Conservation (phyloP, 2,113 vertebrate species). For the Malurus alboscapulatus region DNA sequence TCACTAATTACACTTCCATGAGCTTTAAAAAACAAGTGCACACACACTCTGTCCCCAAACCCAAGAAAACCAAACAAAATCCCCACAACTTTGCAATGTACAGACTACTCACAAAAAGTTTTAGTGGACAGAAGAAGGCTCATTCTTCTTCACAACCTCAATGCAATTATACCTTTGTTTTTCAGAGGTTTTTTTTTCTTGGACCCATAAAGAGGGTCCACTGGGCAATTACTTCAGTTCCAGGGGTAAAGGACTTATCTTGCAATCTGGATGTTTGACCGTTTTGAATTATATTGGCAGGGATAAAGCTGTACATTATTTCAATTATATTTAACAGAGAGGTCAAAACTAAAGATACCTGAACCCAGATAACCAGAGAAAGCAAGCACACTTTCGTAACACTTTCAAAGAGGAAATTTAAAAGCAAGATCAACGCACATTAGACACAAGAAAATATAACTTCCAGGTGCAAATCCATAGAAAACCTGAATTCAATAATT, state of each 20-base stretch:
- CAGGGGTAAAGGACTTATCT: not conserved
- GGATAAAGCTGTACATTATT: not conserved
- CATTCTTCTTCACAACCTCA: not conserved
- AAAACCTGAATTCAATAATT: not conserved
- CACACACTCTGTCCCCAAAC: not conserved
- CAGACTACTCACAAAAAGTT: not conserved
- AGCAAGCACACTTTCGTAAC: not conserved
- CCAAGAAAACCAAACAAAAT: not conserved
- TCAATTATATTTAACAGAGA: not conserved
- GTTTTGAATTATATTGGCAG: not conserved
- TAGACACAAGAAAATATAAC: not conserved
- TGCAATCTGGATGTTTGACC: not conserved
- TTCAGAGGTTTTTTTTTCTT: not conserved
- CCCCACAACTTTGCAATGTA: not conserved
- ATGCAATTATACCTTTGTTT: not conserved
- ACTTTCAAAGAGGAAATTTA: not conserved
- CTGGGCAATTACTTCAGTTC: not conserved
- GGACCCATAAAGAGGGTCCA: not conserved
- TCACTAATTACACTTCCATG: not conserved
- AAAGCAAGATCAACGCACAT: not conserved
- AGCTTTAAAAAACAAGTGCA: not conserved
- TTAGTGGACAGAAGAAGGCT: rapidly evolving
- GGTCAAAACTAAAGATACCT: not conserved
- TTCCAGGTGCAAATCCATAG: not conserved
- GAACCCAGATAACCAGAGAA: not conserved